A percentile compares a stretch with the other conserved stretches of the same genome.
Conservation (phyloP, 2,797 vertebrate species). For the Buphagus erythrorhynchus region DNA sequence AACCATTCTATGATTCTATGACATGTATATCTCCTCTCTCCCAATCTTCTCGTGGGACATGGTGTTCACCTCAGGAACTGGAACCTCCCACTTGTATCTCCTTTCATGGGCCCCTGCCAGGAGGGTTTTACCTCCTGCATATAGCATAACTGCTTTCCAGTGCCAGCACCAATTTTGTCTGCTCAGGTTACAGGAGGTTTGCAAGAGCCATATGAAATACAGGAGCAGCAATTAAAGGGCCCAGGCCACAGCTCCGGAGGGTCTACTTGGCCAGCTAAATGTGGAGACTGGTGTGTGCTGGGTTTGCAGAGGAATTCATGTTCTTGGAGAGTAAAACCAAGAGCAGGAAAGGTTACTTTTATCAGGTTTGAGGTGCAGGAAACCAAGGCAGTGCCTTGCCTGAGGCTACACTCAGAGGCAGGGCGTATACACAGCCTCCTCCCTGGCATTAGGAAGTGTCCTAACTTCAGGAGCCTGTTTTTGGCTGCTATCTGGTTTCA, state of each 20-base stretch:
- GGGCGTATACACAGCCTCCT: background rate
- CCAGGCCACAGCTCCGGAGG: fast-evolving
- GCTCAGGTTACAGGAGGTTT: constrained; percentile 26
- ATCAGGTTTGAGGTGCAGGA: background rate
- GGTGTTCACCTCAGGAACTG: background rate
- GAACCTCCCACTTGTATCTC: background rate
- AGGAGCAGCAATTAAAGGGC: background rate
- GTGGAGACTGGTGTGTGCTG: background rate
- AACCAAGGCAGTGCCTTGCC: background rate
- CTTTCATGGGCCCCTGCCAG: background rate
- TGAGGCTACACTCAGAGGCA: background rate
- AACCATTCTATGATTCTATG: background rate
- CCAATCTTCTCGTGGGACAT: fast-evolving
- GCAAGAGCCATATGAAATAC: background rate
- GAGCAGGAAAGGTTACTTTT: background rate
- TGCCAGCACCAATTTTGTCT: background rate
- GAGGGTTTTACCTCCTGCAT: background rate
- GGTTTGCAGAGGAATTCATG: background rate
- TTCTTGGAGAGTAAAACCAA: background rate
- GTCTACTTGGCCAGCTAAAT: background rate
- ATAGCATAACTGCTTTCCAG: background rate
- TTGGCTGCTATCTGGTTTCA: background rate
- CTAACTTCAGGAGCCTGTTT: background rate
- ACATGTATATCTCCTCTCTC: background rate
- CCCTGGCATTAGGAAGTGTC: background rate